Evolutionary conservation across 1,140 invertebrate species (phyloP), one percentile per base, ranked within the genome.

Genomic region (Orchestia grillus): DNA sequence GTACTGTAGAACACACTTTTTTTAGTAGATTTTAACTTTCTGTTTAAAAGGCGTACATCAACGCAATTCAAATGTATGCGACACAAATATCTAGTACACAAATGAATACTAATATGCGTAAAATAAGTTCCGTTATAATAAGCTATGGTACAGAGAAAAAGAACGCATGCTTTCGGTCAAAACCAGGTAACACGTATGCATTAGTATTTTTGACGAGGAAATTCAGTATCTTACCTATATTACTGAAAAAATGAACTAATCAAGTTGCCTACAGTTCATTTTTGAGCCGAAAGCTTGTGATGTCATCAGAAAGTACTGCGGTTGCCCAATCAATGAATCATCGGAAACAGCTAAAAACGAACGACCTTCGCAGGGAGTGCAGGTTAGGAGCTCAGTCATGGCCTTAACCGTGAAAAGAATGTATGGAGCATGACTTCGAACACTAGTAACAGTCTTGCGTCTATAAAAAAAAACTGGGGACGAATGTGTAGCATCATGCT

Each of bases 401-500:
- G 92, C 92, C 92, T 94, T 47, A 44, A 94, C 92, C 43, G 43
- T 47, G 92, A 94, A 47, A 47, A 94, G 92, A 94, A 47, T 47
- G 92, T 94, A 94, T 47, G 92, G 92, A 94, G 92, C 92, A 94
- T 94, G 92, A 94, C 92, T 47, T 45, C 92, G 92, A 94, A 94
- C 92, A 94, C 92, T 45, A 47, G 92, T 94, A 94, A 94, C 92
- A 94, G 92, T 94, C 44, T 94, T 94, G 88, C 92, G 43, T 45
- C 92, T 44, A 94, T 94, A 94, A 94, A 94, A 92, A n/a, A 53
- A 90, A 94, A 94, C 43, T n/a, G 44, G 45, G 92, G 44, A 47
- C 92, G 44, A 94, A 94, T 94, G 92, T 94, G 92, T 94, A 94
- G 92, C 92, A 94, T 94, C 92, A 94, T 94, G 92, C 92, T 94